Evolutionary conservation across 2,888 invertebrate genomes (phyloP).

Genomic region (Cryptosula pallasiana): DNA sequence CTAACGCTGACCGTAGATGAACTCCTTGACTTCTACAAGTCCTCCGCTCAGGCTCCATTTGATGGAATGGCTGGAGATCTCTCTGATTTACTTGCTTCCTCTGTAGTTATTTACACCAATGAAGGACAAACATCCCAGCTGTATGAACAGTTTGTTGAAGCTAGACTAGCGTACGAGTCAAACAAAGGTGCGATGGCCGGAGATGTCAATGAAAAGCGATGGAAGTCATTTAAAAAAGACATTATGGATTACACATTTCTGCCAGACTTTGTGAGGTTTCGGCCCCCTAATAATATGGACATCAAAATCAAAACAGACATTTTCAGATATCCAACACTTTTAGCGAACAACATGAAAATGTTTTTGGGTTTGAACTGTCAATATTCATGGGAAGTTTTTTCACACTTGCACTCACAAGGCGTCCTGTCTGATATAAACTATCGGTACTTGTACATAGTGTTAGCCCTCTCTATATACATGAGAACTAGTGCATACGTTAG

Average conservation of each 20-base stretch:
- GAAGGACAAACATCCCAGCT: neutral
- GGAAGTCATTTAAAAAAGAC: neutral
- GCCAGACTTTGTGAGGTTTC: neutral
- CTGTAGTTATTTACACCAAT: neutral
- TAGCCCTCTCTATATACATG: neutral
- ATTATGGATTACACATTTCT: neutral
- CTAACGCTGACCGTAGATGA: conserved; percentile 9
- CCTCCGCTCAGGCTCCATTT: neutral
- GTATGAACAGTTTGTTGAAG: neutral
- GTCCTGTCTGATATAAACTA: neutral
- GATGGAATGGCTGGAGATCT: conserved; percentile 1
- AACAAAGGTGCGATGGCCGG: neutral
- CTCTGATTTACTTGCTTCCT: neutral
- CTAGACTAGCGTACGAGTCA: neutral
- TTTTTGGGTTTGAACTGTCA: neutral
- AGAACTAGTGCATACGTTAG: neutral
- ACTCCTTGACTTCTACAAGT: neutral
- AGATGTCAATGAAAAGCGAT: neutral
- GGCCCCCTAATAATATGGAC: neutral
- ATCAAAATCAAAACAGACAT: neutral
- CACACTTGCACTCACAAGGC: neutral
- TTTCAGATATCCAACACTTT: neutral
- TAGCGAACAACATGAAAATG: neutral
- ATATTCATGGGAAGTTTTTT: neutral
- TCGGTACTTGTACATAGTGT: neutral